Conservation (phyloP, 2,113 vertebrate genomes). For the Thalassoma bifasciatum region DNA sequence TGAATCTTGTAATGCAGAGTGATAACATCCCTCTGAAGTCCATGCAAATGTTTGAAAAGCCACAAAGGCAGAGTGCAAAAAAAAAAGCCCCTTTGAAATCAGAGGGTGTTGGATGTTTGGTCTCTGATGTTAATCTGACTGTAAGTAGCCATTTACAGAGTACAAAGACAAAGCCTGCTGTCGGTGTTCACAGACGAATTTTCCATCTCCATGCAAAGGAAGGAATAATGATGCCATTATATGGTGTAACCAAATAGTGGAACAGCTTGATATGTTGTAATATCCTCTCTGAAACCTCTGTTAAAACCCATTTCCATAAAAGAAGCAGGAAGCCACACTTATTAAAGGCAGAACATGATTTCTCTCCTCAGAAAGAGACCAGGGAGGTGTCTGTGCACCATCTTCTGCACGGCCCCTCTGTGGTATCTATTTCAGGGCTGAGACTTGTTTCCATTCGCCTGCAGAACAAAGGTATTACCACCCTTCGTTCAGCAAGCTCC, state of each 20-base stretch:
- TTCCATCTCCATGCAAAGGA: slow-evolving; percentile 61
- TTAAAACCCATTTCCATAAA: slow-evolving; percentile 71
- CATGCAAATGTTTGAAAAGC: slow-evolving; percentile 46
- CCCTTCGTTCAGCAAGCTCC: slow-evolving; percentile 66
- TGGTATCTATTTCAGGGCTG: slow-evolving; percentile 49
- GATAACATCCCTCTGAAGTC: slow-evolving; percentile 35
- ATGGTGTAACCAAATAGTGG: slow-evolving; percentile 61
- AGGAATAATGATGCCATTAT: slow-evolving; percentile 75
- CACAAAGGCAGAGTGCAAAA: background rate
- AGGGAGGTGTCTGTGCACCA: slow-evolving; percentile 26
- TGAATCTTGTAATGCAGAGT: slow-evolving; percentile 28
- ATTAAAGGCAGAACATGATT: slow-evolving; percentile 65
- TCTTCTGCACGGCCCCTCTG: slow-evolving; percentile 26
- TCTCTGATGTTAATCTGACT: slow-evolving; percentile 70
- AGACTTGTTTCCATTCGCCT: slow-evolving; percentile 60
- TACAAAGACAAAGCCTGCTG: slow-evolving; percentile 63
- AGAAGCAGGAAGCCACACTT: slow-evolving; percentile 52
- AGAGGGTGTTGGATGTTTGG: slow-evolving; percentile 59
- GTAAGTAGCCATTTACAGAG: slow-evolving; percentile 71
- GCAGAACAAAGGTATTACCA: slow-evolving; percentile 71
- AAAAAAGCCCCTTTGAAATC: slow-evolving; percentile 43
- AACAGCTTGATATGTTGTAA: slow-evolving; percentile 70
- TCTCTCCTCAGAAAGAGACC: slow-evolving; percentile 41
- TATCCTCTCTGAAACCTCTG: slow-evolving; percentile 66
- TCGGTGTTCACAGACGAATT: slow-evolving; percentile 43